Base-by-base conservation (phyloP, 1,140 invertebrate genomes). In the Cherax destructor region DNA sequence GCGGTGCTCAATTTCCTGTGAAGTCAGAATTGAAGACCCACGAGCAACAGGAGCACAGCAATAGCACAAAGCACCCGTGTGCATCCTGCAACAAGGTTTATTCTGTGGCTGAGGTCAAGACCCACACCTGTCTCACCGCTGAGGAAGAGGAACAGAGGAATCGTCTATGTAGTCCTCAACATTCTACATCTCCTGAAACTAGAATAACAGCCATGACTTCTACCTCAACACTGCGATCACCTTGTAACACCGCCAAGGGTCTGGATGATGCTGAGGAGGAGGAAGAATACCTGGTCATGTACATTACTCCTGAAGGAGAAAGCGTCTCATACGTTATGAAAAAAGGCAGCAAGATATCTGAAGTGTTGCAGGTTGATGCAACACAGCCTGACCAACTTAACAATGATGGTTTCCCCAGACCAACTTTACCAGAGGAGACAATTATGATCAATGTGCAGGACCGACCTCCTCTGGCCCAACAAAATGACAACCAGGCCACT, bases 1-100 rank as follows among this genome's bases (percentile, higher is more conserved):
- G 95, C 92, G 95, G 95, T 6, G 94, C 94, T 79, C 94, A 93
- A 91, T 95, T 95, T 86, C 93, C 93, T 77, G 94, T 94, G 78
- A 93, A 94, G 24, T 92, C 94, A 30, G 84, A 94, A 52, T 93
- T 95, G 21, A 93, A 94, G 74, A 93, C 94, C 49, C 95, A 95
- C 80, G 94, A 95, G 78, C 69, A 91, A 21, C 30, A 84, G 83
- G 83, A 86, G 10, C 92, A 93, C 83, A 77, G 88, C 18, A 72
- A 86, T 72, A 81, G 74, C 50, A 72, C 72, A 24, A 41, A 83
- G 49, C 77, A 86, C 9, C 65, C 50, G 4, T 93, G 92, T 83
- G 88, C 50, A 18, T 86, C 91, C n/a, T 93, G 92, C 52, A 21
- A 76, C 18, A 83, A 81, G 21, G 85, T 88, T 49, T 92, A 89